These are phyloP conservation scores for Ranitomeya variabilis DNA, from an alignment of 2,113 vertebrate species.

Conservation along the genomic window DNA sequence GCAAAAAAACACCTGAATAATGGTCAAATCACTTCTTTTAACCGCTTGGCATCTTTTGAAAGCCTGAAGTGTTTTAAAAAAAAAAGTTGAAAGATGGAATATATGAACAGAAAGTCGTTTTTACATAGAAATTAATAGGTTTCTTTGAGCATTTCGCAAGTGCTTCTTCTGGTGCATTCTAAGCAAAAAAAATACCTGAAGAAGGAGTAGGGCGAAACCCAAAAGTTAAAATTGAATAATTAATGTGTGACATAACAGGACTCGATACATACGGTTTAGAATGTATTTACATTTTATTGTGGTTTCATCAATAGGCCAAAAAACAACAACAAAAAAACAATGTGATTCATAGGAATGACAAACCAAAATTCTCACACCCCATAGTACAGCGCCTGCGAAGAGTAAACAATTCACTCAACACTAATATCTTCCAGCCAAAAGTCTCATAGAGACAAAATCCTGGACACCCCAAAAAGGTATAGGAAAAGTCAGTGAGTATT, in stretches of 20 bases:
- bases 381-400: not conserved
- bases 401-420: not conserved
- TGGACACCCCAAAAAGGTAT: not conserved
- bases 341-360: not conserved
- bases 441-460: constrained; percentile 2
- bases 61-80: too few relatives aligned
- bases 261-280: not conserved
- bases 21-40: too few relatives aligned
- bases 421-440: not conserved
- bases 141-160: too few relatives aligned
- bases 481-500: not conserved
- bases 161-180: too few relatives aligned
- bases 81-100: too few relatives aligned
- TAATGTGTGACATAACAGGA: not conserved
- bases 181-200: too few relatives aligned
- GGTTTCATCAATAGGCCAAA: not conserved
- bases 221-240: not conserved
- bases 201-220: too few relatives aligned
- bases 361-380: not conserved
- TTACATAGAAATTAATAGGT: too few relatives aligned
- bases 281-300: not conserved
- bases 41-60: too few relatives aligned
- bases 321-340: not conserved
- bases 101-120: too few relatives aligned
- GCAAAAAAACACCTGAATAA: too few relatives aligned